These are phyloP conservation scores for Neoitamus cyanurus DNA, from an alignment of 2,888 invertebrate genomes.

Conservation along the genomic window DNA sequence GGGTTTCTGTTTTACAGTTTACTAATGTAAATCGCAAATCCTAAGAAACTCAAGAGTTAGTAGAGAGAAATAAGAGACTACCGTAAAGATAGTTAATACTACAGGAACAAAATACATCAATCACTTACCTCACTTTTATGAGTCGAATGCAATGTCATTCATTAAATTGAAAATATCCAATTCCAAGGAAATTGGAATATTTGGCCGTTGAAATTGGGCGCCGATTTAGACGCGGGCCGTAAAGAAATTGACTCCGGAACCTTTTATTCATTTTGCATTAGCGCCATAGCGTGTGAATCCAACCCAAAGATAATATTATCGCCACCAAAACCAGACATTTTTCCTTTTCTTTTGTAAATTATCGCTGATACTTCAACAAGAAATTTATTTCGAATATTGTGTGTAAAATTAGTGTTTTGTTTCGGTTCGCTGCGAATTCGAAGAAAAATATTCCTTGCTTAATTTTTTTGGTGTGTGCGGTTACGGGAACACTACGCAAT, in stretches of 20 bases:
- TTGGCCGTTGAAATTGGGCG: conserved; percentile 50
- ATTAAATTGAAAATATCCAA: conserved; percentile 49
- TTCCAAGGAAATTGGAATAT: conserved; percentile 51
- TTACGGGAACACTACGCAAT: not conserved
- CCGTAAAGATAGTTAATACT: not conserved
- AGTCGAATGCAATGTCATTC: conserved; percentile 52
- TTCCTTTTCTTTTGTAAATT: conserved; percentile 12
- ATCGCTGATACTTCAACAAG: not conserved
- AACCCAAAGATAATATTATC: conserved; percentile 44
- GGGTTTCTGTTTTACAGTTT: too few relatives aligned
- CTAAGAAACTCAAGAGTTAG: not conserved
- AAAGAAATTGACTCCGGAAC: conserved; percentile 39
- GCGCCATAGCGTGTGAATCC: conserved; percentile 43
- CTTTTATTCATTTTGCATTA: conserved; percentile 63
- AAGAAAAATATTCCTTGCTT: not conserved
- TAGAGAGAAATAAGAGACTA: not conserved
- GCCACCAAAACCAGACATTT: conserved; percentile 43
- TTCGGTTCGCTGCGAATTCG: not conserved
- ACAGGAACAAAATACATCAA: not conserved
- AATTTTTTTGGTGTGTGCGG: not conserved
- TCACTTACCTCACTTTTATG: conserved; percentile 49
- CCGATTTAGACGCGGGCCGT: conserved; percentile 51
- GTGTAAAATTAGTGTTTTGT: not conserved
- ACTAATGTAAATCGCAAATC: not conserved
- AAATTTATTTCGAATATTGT: not conserved